Conservation (phyloP, 2,797 vertebrate species). For the Coendou prehensilis region DNA sequence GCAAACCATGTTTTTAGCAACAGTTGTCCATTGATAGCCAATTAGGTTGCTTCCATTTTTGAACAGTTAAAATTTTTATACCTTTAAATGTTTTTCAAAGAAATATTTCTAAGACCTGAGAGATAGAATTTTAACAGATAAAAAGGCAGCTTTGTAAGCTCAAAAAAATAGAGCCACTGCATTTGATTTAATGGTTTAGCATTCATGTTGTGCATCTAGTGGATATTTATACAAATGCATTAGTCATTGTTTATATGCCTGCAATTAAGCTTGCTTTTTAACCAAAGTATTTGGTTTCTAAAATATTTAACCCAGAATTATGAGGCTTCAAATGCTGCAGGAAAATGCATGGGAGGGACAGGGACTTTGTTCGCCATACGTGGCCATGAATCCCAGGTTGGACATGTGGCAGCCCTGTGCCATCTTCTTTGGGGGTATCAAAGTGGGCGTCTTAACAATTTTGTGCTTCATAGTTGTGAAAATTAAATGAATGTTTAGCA, state of each 20-base stretch:
- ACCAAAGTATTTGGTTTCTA: constrained; percentile 22
- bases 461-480: background rate
- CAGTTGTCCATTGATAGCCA: background rate
- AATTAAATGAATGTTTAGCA: background rate
- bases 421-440: background rate
- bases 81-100: constrained; percentile 6
- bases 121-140: constrained; percentile 3
- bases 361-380: background rate
- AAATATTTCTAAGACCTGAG: background rate
- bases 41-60: background rate
- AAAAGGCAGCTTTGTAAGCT: background rate
- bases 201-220: constrained; percentile 12
- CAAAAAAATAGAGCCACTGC: background rate
- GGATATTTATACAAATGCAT: background rate
- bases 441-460: background rate
- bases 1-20: background rate
- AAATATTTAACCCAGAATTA: constrained; percentile 26
- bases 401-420: background rate
- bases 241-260: background rate
- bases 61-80: constrained; percentile 25
- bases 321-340: background rate
- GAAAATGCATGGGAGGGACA: background rate
- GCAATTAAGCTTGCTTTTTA: constrained; percentile 42
- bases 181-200: background rate
- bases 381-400: too few relatives aligned